These are phyloP conservation scores for Pantherophis guttatus DNA, from an alignment of 2,113 vertebrate species.

Conservation along the genomic window DNA sequence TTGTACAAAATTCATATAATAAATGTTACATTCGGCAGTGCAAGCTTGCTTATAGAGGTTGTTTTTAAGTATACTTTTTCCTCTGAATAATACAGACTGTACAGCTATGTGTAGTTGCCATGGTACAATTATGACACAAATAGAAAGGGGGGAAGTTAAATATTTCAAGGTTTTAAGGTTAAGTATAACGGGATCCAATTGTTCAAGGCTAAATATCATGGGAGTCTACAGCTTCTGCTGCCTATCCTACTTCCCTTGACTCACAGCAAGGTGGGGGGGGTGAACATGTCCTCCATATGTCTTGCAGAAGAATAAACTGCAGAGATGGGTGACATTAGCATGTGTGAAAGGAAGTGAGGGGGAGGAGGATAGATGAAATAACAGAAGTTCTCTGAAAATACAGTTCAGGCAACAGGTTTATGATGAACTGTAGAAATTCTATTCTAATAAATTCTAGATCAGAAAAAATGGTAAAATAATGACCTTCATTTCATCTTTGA, in stretches of 20 bases:
- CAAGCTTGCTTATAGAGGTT: not conserved
- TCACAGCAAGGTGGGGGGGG: not conserved
- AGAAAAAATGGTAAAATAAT: not conserved
- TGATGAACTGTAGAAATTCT: not conserved
- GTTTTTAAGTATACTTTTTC: not conserved
- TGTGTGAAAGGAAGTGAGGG: not conserved
- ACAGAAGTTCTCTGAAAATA: not conserved
- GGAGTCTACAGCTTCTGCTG: conserved; percentile 5
- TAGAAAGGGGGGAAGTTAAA: not conserved
- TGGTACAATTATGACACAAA: conserved; percentile 19
- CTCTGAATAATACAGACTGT: not conserved
- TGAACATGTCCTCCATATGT: conserved; percentile 2
- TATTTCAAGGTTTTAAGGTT: conserved; percentile 16
- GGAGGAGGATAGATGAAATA: not conserved
- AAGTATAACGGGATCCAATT: conserved; percentile 24
- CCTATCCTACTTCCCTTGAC: not conserved
- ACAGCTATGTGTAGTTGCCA: not conserved
- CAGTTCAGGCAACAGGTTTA: not conserved
- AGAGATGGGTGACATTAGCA: not conserved
- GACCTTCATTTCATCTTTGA: not conserved
- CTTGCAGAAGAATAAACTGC: conserved; percentile 11
- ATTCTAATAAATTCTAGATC: not conserved
- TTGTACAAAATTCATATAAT: not conserved
- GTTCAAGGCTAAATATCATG: conserved; percentile 41
- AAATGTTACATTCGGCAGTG: not conserved